Base-by-base conservation (phyloP, 53 echinoderm and acorn worm species). In the Paelopatides confundens region DNA sequence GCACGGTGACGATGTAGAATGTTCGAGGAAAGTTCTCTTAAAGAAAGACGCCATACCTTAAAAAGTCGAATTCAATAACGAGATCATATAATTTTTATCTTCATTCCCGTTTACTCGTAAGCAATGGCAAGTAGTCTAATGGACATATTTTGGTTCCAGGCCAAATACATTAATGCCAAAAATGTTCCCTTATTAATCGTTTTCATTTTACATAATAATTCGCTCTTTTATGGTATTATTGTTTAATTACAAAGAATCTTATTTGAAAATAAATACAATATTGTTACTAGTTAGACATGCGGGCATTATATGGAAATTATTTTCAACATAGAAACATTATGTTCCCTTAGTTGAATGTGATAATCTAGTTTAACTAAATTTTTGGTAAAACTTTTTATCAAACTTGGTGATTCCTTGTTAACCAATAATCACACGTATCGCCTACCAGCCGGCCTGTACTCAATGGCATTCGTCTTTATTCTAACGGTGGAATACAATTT, bases 281-380 rank as follows among this genome's bases (percentile, higher is more conserved):
- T 7, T 24, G n/a, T 47, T 26, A 8, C 43, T 5, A 4, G 46
- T 15, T 26, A 10, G 29, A 27, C 29, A 26, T 49, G 30, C 33
- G 36, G 1, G 35, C n/a, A 35, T 70, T 70, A 6, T 70, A 35
- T 35, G 0, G 21, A 28, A 18, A 53, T 18, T 79, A 79, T 33
- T 70, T 47, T 11, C 79, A 79, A 31, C 79, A 52, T 50, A 12
- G 79, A 15, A 50, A 53, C n/a, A n/a, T 70, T 36, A 14, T 79
- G 33, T 32, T 79, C 21, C 79, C 79, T 31, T 79, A 53, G 50
- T 28, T 79, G 12, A 79, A 51, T 10, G 21, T 31, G 12, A 51
- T 79, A 31, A 26, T 79, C 14, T 79, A 12, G 48, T 76, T 76
- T 14, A 46, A 26, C 40, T 40, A 23, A 47, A 47, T 47, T 10